Percentiles rank a stretch among this genome's conserved stretches.
phyloP scores from a whole-genome alignment of 2,113 vertebrate genomes.

The Genyomyrus donnyi region DNA sequence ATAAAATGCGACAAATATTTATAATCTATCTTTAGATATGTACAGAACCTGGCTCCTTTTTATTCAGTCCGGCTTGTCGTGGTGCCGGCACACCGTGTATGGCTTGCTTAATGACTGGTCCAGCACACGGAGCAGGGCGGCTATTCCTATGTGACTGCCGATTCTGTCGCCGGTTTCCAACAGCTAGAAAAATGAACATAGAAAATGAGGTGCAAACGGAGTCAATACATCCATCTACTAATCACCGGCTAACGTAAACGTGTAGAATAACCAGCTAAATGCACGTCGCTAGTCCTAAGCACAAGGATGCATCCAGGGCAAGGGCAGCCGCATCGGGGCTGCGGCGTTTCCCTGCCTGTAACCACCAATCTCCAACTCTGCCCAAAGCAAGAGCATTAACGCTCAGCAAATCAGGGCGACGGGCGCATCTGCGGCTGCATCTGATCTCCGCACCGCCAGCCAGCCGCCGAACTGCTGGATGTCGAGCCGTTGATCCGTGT shows the following conservation, averaged over 20 bases:
- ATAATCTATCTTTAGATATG: neutral
- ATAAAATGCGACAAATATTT: neutral
- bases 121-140: neutral
- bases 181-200: neutral
- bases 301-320: neutral
- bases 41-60: neutral
- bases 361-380: neutral
- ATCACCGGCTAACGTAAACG: neutral
- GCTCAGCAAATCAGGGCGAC: neutral
- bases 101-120: neutral
- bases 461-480: neutral
- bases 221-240: neutral
- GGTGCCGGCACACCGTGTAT: neutral
- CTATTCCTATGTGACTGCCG: neutral
- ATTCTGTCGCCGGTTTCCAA: neutral
- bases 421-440: constrained; percentile 1
- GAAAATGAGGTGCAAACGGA: neutral
- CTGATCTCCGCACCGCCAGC: neutral
- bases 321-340: neutral
- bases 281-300: neutral
- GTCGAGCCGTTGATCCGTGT: neutral
- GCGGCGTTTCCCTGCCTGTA: neutral
- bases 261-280: neutral
- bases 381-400: neutral
- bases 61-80: neutral